These are phyloP conservation scores for Brachyrhaphis roseni DNA, from an alignment of 2,797 vertebrate genomes.

Conservation along the genomic window DNA sequence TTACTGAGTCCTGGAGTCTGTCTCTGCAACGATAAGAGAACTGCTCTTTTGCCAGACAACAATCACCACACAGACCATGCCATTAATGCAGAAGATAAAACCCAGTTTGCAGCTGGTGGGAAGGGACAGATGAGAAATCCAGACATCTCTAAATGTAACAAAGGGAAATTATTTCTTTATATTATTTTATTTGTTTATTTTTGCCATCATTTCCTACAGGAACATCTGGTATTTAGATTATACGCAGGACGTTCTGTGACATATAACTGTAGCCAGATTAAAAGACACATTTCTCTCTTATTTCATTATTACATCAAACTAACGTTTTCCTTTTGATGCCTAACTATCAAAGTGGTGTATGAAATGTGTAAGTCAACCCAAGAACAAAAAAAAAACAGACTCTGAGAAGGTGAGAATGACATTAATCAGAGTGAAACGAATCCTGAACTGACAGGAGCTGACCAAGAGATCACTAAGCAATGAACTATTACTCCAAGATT, in stretches of 20 bases:
- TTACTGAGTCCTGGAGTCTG: constrained; percentile 58
- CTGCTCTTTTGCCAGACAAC: constrained; percentile 34
- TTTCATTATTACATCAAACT: background rate
- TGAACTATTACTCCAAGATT: background rate
- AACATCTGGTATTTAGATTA: background rate
- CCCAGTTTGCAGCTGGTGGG: background rate
- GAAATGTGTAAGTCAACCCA: background rate
- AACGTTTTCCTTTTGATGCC: background rate
- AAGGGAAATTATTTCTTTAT: background rate
- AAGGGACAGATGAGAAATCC: background rate
- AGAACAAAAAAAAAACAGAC: background rate
- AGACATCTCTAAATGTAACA: background rate
- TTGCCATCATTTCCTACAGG: background rate
- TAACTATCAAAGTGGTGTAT: background rate
- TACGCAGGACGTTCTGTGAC: background rate
- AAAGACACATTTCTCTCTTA: background rate
- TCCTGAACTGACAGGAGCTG: background rate
- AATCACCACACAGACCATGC: constrained; percentile 25
- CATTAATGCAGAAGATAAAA: constrained; percentile 18
- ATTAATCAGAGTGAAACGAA: background rate
- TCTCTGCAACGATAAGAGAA: constrained; percentile 52
- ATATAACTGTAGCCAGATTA: background rate
- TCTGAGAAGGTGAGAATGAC: background rate
- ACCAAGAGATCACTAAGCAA: background rate
- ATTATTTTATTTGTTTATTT: background rate